Evolutionary conservation across 2,797 vertebrate species (phyloP).

Genomic region (Phrynocephalus guinanensis): DNA sequence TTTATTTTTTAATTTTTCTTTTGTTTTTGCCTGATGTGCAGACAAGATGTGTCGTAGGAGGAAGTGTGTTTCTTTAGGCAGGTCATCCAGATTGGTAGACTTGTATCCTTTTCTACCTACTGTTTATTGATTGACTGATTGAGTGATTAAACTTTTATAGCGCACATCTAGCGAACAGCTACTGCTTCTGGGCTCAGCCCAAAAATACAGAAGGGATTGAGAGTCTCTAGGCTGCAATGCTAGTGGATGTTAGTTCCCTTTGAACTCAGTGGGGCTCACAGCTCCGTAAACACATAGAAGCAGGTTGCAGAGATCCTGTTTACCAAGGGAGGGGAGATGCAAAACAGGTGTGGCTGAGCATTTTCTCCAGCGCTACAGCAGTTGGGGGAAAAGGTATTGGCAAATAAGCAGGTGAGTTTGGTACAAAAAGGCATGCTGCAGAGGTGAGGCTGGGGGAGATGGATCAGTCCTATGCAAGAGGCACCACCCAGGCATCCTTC

Average conservation of each 20-base stretch:
- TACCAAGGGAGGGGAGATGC: constrained; percentile 34
- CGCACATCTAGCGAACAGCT: no score
- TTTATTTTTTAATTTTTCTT: no score
- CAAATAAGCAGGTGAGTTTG: neutral
- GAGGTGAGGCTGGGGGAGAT: neutral
- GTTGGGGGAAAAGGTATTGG: neutral
- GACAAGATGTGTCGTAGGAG: no score
- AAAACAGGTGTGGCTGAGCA: constrained; percentile 18
- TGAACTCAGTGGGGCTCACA: neutral
- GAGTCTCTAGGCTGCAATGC: neutral
- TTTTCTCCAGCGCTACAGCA: neutral
- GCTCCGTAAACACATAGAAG: neutral
- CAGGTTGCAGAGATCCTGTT: constrained; percentile 3
- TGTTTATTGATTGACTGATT: no score
- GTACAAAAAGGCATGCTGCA: neutral
- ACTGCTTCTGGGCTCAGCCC: neutral
- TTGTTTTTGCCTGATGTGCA: no score
- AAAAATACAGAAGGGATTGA: neutral
- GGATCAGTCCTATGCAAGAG: no score
- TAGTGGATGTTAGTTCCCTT: neutral
- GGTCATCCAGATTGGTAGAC: neutral
- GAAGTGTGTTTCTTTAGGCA: no score
- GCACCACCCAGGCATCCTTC: neutral
- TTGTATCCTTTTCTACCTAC: neutral
- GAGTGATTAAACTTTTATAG: no score